Conservation (phyloP, 2,888 invertebrate genomes). For the Zootermopsis nevadensis region DNA sequence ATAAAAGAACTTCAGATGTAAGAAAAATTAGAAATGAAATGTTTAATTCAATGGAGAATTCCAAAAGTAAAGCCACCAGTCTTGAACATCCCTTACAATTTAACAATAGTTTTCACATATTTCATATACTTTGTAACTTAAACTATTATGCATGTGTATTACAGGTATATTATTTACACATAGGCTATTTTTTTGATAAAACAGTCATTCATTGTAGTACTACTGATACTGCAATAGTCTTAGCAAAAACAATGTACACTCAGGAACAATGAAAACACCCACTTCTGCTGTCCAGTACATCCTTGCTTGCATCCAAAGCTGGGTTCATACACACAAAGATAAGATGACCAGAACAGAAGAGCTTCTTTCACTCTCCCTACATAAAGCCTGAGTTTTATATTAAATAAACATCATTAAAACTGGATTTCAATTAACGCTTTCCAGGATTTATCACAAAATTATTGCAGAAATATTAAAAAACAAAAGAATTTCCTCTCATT, state of each 20-base stretch:
- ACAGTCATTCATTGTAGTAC: not conserved
- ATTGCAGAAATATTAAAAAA: too few species aligned
- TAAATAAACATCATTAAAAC: too few species aligned
- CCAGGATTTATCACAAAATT: too few species aligned
- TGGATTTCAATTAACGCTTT: too few species aligned
- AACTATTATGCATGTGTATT: not conserved
- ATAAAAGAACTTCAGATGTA: too few species aligned
- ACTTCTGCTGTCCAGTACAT: not conserved
- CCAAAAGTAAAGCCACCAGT: not conserved
- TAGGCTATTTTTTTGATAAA: not conserved
- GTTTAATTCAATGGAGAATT: not conserved
- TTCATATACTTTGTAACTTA: not conserved
- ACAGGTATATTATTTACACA: not conserved
- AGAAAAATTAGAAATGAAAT: too few species aligned
- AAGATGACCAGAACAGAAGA: too few species aligned
- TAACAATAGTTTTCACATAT: not conserved
- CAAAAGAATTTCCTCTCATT: too few species aligned
- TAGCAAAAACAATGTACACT: not conserved
- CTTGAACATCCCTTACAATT: not conserved
- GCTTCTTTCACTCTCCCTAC: too few species aligned
- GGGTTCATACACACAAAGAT: too few species aligned
- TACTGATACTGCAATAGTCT: not conserved
- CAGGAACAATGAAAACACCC: not conserved
- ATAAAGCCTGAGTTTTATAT: too few species aligned
- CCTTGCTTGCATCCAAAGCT: not conserved